Conservation (phyloP, 2,113 vertebrate species). For the Tretioscincus oriximinensis region DNA sequence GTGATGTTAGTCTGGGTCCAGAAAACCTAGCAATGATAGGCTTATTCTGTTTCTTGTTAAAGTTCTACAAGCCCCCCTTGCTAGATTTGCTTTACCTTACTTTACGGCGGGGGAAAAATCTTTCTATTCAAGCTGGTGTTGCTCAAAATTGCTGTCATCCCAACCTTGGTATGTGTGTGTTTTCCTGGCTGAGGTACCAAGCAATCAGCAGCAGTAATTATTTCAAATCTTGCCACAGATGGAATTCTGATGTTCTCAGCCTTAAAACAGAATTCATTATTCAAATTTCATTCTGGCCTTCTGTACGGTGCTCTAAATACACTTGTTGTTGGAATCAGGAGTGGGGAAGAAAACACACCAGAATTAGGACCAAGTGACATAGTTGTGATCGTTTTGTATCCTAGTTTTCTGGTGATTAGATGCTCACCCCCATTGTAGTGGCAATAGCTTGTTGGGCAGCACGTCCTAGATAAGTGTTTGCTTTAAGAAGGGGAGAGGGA, state of each 20-base stretch:
- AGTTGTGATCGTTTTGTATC: background rate
- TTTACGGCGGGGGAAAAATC: conserved; percentile 63
- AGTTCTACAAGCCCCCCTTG: background rate
- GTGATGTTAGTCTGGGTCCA: too few relatives aligned
- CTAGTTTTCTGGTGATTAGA: background rate
- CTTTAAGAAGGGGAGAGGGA: background rate
- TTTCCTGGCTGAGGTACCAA: conserved; percentile 80
- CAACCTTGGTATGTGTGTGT: conserved; percentile 73
- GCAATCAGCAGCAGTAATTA: conserved; percentile 83
- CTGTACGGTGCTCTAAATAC: conserved; percentile 37
- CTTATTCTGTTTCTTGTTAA: too few relatives aligned
- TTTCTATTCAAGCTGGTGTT: conserved; percentile 69
- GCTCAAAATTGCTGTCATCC: conserved; percentile 77
- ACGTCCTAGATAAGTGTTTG: background rate
- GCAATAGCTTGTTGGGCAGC: background rate
- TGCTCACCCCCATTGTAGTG: background rate
- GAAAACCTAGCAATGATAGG: too few relatives aligned
- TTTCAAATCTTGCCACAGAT: conserved; percentile 81
- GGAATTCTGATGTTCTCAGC: conserved; percentile 77
- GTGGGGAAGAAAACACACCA: background rate
- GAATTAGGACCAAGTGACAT: too few relatives aligned
- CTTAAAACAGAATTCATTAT: conserved; percentile 78
- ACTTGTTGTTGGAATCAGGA: background rate
- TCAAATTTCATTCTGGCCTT: conserved; percentile 71
- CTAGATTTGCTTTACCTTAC: conserved; percentile 63